Percentiles rank a stretch among this genome's conserved stretches.
Evolutionary conservation across 2,888 invertebrate genomes (phyloP).

Genomic region (Hydropsyche betteni): DNA sequence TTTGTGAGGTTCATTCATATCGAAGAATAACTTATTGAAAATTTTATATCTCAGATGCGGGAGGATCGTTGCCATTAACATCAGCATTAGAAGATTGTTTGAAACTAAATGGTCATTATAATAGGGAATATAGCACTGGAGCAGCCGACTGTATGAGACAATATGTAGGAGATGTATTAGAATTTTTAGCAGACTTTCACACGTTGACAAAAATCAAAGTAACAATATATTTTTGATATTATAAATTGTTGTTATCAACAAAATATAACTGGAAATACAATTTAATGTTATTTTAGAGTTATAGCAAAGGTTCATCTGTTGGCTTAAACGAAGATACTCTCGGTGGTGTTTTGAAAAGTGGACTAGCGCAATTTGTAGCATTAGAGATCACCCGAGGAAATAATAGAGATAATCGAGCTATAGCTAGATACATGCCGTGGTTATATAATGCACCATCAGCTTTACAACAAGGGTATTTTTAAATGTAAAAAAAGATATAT

Average conservation of each 20-base stretch:
- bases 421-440: conserved; percentile 89
- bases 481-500: neutral
- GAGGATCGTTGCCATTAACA: conserved; percentile 85
- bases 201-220: conserved; percentile 97
- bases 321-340: conserved; percentile 94
- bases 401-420: conserved; percentile 82
- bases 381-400: conserved; percentile 92
- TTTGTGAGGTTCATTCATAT: conserved; percentile 17
- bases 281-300: conserved; percentile 65
- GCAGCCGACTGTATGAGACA: conserved; percentile 94
- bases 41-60: conserved; percentile 73
- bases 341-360: conserved; percentile 95
- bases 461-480: conserved; percentile 78
- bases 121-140: conserved; percentile 77
- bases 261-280: conserved; percentile 35
- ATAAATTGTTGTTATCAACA: too few species aligned
- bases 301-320: conserved; percentile 71
- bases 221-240: conserved; percentile 40
- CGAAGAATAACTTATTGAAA: neutral
- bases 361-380: conserved; percentile 91
- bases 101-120: conserved; percentile 54
- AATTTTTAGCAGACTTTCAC: conserved; percentile 95
- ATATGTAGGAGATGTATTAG: conserved; percentile 91
- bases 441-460: conserved; percentile 82
- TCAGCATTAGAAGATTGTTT: conserved; percentile 69